Evolutionary conservation across 2,797 vertebrate species (phyloP).

Genomic region (Betta splendens): DNA sequence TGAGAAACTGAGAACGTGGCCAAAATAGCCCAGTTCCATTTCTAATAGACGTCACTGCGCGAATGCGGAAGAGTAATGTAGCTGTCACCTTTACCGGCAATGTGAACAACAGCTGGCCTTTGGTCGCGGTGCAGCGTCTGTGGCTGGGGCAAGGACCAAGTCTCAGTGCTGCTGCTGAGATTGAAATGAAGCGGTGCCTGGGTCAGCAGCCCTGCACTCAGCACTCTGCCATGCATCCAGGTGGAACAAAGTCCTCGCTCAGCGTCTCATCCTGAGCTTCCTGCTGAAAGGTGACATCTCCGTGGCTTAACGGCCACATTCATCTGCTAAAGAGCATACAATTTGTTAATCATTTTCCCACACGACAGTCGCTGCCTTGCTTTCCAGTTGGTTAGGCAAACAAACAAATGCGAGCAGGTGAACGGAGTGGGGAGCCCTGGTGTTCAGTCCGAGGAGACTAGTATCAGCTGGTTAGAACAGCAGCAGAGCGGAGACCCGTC

Average conservation of each 20-base stretch:
- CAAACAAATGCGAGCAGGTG: constrained; percentile 62
- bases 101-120: constrained; percentile 36
- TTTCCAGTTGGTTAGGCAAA: constrained; percentile 72
- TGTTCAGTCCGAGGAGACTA: constrained; percentile 38
- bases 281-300: constrained; percentile 77
- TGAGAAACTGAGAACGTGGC: constrained; percentile 4
- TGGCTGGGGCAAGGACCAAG: constrained; percentile 32
- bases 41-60: constrained; percentile 7
- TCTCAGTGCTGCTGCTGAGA: constrained; percentile 63
- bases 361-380: constrained; percentile 54
- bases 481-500: constrained; percentile 25
- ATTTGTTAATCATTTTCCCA: constrained; percentile 77
- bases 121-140: constrained; percentile 33
- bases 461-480: constrained; percentile 25
- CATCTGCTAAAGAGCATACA: constrained; percentile 79
- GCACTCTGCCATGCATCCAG: constrained; percentile 76
- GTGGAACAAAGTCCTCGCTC: constrained; percentile 78
- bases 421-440: constrained; percentile 40
- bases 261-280: constrained; percentile 68
- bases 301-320: constrained; percentile 71
- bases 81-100: constrained; percentile 33
- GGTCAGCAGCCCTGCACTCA: constrained; percentile 79
- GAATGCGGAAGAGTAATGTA: constrained; percentile 24
- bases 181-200: constrained; percentile 73
- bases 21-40: constrained; percentile 6